Base-by-base conservation (phyloP, 2,113 vertebrate genomes). In the Canis aureus region DNA sequence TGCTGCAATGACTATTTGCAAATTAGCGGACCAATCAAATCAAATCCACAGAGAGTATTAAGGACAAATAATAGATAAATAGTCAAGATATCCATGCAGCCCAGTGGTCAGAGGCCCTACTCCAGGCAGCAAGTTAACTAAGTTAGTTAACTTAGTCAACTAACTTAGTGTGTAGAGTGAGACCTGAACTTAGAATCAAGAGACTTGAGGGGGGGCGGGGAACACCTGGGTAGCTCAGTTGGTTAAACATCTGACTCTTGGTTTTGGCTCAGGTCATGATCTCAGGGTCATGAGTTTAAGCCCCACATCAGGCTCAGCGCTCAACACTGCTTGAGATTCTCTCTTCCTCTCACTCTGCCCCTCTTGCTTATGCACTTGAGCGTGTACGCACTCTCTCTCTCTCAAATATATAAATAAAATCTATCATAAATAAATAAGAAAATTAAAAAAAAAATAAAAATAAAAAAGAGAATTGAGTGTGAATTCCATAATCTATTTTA, bases 1-100 rank as follows among this genome's bases (percentile, higher is more conserved):
- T 79, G 67, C 32, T 84, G 23, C 32, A 27, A 82, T 95, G 32
- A 95, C 49, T 87, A 32, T 96, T 91, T 93, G 17, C 67, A 88
- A 83, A 66, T 49, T 73, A 25, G 53, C 29, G 91, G 74, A 84
- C 32, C 22, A 90, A 35, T 85, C 9, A 93, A 87, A 35, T 85
- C 9, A 93, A 11, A 73, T 32, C 89, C 25, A 69, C 32, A 92
- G n/a, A 85, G 57, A 90, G 17, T 69, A 73, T 23, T 43, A 82
- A 95, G 12, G 67, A 27, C 17, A 93, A 32, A 35, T 71, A 32
- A 35, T 71, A 67, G 6, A 25, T 86, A 95, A 83, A 32, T 73
- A 20, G 17, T 69, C 27, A 60, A 53, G 4, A 55, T 89, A 4
- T 78, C 51, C n/a, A 43, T 29, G 17, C 19, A 85, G 59, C 23